These are phyloP conservation scores for Eulithis testata DNA, from an alignment of 2,888 invertebrate species.

Conservation along the genomic window DNA sequence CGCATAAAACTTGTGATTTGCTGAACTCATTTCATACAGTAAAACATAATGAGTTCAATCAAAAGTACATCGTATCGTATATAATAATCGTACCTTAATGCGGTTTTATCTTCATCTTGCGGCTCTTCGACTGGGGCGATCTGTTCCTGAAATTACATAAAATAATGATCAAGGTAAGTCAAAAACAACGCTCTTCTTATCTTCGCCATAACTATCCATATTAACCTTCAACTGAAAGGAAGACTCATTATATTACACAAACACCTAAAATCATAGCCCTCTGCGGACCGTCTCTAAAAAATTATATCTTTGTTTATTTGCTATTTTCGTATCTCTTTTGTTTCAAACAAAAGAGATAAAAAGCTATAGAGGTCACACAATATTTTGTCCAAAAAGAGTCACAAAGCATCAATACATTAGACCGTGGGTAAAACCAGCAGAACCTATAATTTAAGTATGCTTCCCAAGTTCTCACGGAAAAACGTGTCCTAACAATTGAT, in stretches of 20 bases:
- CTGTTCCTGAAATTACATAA: constrained; percentile 65
- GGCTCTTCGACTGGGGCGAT: constrained; percentile 74
- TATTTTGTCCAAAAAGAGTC: constrained; percentile 11
- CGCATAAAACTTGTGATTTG: constrained; percentile 12
- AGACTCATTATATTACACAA: neutral
- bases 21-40: too few species aligned
- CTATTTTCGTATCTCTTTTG: too few species aligned
- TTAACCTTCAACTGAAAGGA: too few species aligned
- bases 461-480: constrained; percentile 38
- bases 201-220: too few species aligned
- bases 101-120: constrained; percentile 68
- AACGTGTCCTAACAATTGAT: constrained; percentile 41
- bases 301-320: too few species aligned
- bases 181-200: too few species aligned
- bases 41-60: constrained; percentile 18
- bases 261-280: neutral
- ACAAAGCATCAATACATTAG: constrained; percentile 30
- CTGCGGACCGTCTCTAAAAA: too few species aligned
- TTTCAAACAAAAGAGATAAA: constrained; percentile 1
- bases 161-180: neutral
- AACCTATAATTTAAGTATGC: constrained; percentile 29
- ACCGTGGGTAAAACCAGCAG: constrained; percentile 36
- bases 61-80: neutral
- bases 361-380: constrained; percentile 19
- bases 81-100: constrained; percentile 52